Base-by-base conservation (phyloP, 2,113 vertebrate species). In the Onychorhynchus coronatus region DNA sequence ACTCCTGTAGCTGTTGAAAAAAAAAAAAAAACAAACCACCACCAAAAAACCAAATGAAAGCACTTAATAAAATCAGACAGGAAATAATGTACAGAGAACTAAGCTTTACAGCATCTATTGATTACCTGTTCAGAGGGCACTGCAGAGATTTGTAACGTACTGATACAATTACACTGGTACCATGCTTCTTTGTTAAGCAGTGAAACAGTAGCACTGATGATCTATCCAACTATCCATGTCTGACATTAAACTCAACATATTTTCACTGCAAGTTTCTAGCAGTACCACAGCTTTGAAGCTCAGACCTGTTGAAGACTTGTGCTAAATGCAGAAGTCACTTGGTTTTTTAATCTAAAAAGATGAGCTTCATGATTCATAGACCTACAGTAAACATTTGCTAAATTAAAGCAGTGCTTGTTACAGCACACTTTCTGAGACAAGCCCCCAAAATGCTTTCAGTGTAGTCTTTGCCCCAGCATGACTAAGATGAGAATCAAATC, bases 1-100 rank as follows among this genome's bases (percentile, higher is more conserved):
- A 5, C 98, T 99, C 81, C 98, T 98, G 96, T 99, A 99, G 88
- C 99, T 99, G 96, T 93, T 78, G 42, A 84, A 91, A 81, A 77
- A 91, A 62, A 77, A 19, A 22, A n/a, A 24, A 8, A 23, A 4
- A 8, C 9, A 23, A 24, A 11, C 3, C 7, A 25, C 42, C 17
- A 44, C 16, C 42, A 44, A 55, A 35, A 24, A 10, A 8, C 22
- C 46, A 42, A 33, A 53, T 8, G 44, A 28, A 11, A 76, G 63
- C 25, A 41, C 8, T 11, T 33, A 17, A 41, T 76, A 0, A 49
- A 71, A 49, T 75, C 33, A 79, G 41, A 33, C 35, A 55, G 33
- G 6, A 63, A 74, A 71, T 7, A 50, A 79, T 12, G 67, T 2
- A 18, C 0, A 50, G 4, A 82, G 19, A 75, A 47, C 28, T 53